Evolutionary conservation across 2,888 invertebrate genomes (phyloP).

Genomic region (Cheilosia impressa): DNA sequence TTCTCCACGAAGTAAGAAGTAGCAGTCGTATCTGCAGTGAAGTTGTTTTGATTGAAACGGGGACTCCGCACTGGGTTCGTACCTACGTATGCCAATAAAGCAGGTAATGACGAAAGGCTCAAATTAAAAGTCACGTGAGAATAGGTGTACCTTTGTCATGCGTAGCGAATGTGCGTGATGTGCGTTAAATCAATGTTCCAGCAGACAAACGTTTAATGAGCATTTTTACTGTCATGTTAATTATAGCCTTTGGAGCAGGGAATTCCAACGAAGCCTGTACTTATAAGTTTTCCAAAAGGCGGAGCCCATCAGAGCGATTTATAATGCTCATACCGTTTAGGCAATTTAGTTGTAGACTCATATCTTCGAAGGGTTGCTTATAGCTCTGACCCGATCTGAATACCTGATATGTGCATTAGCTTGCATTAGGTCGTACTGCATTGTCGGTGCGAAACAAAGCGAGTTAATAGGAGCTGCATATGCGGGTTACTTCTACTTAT

Average conservation of each 20-base stretch:
- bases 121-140: constrained; percentile 27
- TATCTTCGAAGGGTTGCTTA: too few species aligned
- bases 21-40: constrained; percentile 40
- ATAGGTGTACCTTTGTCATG: constrained; percentile 7
- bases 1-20: neutral
- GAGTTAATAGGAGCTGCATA: too few species aligned
- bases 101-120: neutral
- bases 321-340: too few species aligned
- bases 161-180: constrained; percentile 30
- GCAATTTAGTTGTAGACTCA: too few species aligned
- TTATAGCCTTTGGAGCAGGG: neutral
- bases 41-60: constrained; percentile 21
- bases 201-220: constrained; percentile 19
- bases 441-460: too few species aligned
- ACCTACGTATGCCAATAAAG: neutral
- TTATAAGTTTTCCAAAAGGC: neutral
- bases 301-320: too few species aligned
- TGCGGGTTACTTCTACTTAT: too few species aligned
- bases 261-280: neutral
- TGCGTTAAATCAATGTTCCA: constrained; percentile 44
- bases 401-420: too few species aligned
- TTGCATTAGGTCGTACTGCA: too few species aligned
- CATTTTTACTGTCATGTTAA: neutral
- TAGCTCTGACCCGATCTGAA: too few species aligned
- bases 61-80: neutral